A percentile compares a stretch with the other conserved stretches of the same genome.
Conservation (phyloP, 2,888 invertebrate species). For the Cylindroiulus punctatus region DNA sequence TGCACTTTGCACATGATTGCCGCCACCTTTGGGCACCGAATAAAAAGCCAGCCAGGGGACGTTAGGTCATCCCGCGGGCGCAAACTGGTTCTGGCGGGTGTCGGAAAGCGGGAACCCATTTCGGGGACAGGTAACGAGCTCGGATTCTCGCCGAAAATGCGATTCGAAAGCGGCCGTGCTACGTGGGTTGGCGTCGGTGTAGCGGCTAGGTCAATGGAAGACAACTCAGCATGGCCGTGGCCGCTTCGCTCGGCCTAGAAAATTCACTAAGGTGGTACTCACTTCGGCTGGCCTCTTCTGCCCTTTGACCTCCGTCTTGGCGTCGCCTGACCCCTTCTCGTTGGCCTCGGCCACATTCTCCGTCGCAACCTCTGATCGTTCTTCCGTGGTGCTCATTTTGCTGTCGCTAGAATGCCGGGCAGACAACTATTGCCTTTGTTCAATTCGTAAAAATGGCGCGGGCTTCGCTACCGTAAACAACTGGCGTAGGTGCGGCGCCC, state of each 20-base stretch:
- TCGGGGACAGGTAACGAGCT: background rate
- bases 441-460: slow-evolving; percentile 59
- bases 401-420: slow-evolving; percentile 45
- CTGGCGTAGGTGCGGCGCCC: slow-evolving; percentile 44
- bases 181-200: slow-evolving; percentile 4
- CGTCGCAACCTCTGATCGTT: slow-evolving; percentile 84
- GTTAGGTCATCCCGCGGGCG: slow-evolving; percentile 13
- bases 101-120: background rate
- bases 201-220: slow-evolving; percentile 49
- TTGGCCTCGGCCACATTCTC: slow-evolving; percentile 78
- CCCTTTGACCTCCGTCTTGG: slow-evolving; percentile 80
- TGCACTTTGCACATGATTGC: slow-evolving; percentile 10
- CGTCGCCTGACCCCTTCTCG: slow-evolving; percentile 77
- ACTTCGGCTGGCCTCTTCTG: slow-evolving; percentile 89
- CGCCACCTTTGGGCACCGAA: slow-evolving; percentile 17
- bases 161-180: background rate
- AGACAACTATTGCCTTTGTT: slow-evolving; percentile 58
- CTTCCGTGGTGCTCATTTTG: slow-evolving; percentile 82
- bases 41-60: background rate
- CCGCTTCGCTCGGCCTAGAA: background rate
- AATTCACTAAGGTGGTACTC: slow-evolving; percentile 67
- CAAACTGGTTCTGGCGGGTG: background rate
- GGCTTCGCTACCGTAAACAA: slow-evolving; percentile 50
- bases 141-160: slow-evolving; percentile 1
- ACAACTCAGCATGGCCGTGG: slow-evolving; percentile 49